Base-by-base conservation (phyloP, 2,888 invertebrate genomes). In the Melinaea marsaeus region DNA sequence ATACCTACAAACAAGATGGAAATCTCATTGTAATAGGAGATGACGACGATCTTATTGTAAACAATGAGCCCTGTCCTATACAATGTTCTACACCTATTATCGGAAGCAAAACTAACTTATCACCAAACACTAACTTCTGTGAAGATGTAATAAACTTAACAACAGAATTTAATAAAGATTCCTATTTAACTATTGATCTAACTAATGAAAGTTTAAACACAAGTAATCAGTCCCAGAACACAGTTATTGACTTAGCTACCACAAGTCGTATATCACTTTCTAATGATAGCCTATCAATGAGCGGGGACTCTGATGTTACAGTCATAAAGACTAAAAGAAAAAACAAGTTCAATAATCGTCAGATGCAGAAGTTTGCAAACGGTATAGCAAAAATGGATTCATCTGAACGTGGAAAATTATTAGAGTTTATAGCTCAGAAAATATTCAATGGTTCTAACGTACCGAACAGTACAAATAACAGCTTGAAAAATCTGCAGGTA, bases 141-240 rank as follows among this genome's bases (percentile, higher is more conserved):
- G 67, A 72, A 33, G 77, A 78, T 4, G 67, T 75, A 11, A 64
- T 66, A 6, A 75, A 85, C 67, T 66, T 77, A 63, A 86, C 86
- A 0, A 83, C 72, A 72, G 73, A 82, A 62, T 84, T 86, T 3
- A 84, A 87, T 56, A 69, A 33, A 5, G 80, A 83, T 62, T 83
- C 86, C 0, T 88, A 75, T 67, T 62, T 85, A 59, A 90, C 90
- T 0, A 86, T 90, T 70, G 90, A 90, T 72, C 75, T 90, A 59
- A 89, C 90, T 0, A 68, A 59, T 2, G 77, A 77, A 11, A 73
- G 70, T 55, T 46, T 68, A 4, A 72, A 69, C 60, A 56, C 57
- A 33, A 66, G 65, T 46, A 64, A 65, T 35, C 64, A 66, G 11
- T 48, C 58, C 2, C 46, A 62, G n/a, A 72, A 74, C 59, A 76